These are phyloP conservation scores for Periplaneta americana DNA, from an alignment of 1,140 invertebrate species.

Conservation along the genomic window DNA sequence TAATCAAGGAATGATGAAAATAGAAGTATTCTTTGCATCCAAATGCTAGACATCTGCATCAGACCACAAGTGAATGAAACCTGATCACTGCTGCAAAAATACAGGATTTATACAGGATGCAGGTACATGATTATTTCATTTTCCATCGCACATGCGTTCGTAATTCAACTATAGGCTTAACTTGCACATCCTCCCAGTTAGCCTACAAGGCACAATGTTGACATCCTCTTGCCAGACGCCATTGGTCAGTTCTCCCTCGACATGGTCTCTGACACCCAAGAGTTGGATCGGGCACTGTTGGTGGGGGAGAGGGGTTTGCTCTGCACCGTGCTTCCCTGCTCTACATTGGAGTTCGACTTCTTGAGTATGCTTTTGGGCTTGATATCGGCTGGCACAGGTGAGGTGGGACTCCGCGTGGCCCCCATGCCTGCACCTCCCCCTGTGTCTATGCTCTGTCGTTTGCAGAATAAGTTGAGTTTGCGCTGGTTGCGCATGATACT, in stretches of 20 bases:
- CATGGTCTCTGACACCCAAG: constrained; percentile 17
- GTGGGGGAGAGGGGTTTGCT: constrained; percentile 20
- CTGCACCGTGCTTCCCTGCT: constrained; percentile 26
- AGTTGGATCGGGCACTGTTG: constrained; percentile 20
- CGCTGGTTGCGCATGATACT: constrained; percentile 15
- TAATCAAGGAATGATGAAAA: neutral
- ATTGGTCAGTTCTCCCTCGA: neutral
- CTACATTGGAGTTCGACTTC: constrained; percentile 31
- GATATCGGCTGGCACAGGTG: constrained; percentile 19
- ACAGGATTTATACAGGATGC: neutral
- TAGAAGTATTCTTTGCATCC: neutral
- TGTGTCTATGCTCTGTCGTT: constrained; percentile 16
- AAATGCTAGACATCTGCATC: neutral
- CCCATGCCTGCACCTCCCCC: neutral
- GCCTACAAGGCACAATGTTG: constrained; percentile 7
- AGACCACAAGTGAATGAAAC: neutral
- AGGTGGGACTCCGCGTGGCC: constrained; percentile 18
- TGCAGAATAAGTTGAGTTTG: constrained; percentile 17
- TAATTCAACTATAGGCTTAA: neutral
- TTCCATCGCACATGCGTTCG: neutral
- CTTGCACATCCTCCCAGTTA: neutral
- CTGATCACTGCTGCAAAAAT: neutral
- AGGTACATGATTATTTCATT: neutral
- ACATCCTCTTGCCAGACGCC: neutral
- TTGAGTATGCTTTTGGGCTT: constrained; percentile 34